Base-by-base conservation (phyloP, 2,113 vertebrate species). In the Bungarus multicinctus region DNA sequence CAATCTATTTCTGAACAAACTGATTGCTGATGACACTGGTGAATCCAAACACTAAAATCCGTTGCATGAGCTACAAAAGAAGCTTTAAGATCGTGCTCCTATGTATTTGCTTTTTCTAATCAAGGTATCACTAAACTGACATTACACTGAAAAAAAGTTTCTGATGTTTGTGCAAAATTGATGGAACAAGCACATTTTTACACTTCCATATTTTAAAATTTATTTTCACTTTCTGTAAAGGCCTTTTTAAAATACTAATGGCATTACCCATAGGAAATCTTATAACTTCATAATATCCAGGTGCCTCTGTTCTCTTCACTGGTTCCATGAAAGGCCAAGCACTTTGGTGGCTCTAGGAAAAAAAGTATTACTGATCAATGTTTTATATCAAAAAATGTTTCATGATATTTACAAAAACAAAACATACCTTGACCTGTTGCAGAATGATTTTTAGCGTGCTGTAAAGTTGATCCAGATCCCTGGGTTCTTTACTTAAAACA, bases 321-420 rank as follows among this genome's bases (percentile, higher is more conserved):
- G 99, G 99, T 97, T 99, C 99, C 99, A 99, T 99, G 97, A 99
- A 99, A 93, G 99, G 99, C 99, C 99, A 99, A 96, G 99, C 99
- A 90, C 99, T 99, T 97, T 98, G 99, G 96, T 99, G 99, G 97
- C 98, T 99, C 99, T 99, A 95, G 97, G 0, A 34, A 23, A 97
- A 96, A 97, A 94, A 96, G 93, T 92, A 97, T 97, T 94, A 95
- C 92, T 94, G 95, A 95, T 96, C 97, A 60, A 25, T 60, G 25
- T 8, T 86, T 9, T 94, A 96, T 45, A 93, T 93, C 89, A 90
- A 87, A 96, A 96, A 96, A 91, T 0, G 94, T 95, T 96, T 96
- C 0, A 95, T 96, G 97, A 88, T 45, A 92, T 87, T 93, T 85
- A 87, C 86, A 94, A 27, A 93, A 94, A 95, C 94, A 43, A 43